These are phyloP conservation scores for Odobenus rosmarus DNA, from an alignment of 2,113 vertebrate species.

Conservation along the genomic window DNA sequence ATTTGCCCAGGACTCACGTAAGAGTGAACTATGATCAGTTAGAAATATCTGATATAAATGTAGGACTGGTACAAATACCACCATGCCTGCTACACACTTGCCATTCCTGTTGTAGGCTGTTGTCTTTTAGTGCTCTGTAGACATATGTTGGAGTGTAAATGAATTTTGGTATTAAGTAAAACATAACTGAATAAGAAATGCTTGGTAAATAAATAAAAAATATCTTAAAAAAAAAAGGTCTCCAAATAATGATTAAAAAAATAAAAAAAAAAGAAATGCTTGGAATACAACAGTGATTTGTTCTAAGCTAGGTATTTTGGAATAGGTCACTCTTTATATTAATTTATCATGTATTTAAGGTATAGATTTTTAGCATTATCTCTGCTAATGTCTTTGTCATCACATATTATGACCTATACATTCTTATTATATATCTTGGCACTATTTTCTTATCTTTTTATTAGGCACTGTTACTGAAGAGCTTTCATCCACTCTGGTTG, in stretches of 20 bases:
- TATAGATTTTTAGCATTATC: conserved; percentile 11
- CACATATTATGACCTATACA: background rate
- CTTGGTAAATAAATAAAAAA: too few relatives aligned
- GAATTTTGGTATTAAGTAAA: background rate
- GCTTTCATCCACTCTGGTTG: conserved; percentile 73
- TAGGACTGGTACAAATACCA: background rate
- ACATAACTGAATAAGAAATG: background rate
- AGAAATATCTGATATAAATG: background rate
- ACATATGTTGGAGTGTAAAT: background rate
- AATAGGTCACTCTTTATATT: background rate
- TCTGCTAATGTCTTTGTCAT: background rate
- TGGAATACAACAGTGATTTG: background rate
- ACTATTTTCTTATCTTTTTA: conserved; percentile 38
- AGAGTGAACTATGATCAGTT: background rate
- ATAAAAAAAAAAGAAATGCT: background rate
- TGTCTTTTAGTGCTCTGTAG: background rate
- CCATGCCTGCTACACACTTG: background rate
- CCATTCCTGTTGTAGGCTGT: background rate
- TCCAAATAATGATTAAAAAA: too few relatives aligned
- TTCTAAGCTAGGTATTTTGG: background rate
- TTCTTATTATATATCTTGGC: background rate
- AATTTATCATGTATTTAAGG: background rate
- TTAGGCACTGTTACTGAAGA: conserved; percentile 74
- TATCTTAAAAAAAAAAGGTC: too few relatives aligned
- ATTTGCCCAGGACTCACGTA: background rate